Percentiles rank a stretch among this genome's conserved stretches.
phyloP scores from a whole-genome alignment of 2,888 invertebrate genomes.

The Cantharis rustica region DNA sequence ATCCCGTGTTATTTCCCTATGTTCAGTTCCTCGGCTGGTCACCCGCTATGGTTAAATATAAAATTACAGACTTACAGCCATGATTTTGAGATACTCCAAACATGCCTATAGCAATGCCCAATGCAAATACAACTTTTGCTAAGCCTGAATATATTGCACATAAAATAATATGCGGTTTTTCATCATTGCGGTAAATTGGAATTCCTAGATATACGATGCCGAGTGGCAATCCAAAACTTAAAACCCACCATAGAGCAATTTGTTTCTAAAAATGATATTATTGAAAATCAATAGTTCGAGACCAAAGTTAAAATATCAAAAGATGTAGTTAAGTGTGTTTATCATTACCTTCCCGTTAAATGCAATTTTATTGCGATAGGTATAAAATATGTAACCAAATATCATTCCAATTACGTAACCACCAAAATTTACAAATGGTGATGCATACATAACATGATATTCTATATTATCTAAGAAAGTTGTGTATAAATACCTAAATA shows the following conservation, averaged over 20 bases:
- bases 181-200: conserved; percentile 47
- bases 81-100: conserved; percentile 46
- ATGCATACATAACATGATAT: conserved; percentile 36
- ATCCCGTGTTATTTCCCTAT: too few species aligned
- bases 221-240: conserved; percentile 6
- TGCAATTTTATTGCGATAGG: conserved; percentile 30
- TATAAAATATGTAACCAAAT: conserved; percentile 39
- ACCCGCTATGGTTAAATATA: too few species aligned
- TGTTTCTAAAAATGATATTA: background rate
- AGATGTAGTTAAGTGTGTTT: background rate
- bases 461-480: conserved; percentile 33
- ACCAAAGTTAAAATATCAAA: background rate
- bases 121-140: conserved; percentile 52
- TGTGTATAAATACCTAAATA: conserved; percentile 33
- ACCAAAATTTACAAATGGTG: conserved; percentile 36
- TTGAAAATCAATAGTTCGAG: background rate
- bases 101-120: conserved; percentile 46
- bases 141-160: conserved; percentile 54
- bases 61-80: conserved; percentile 46
- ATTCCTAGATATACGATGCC: conserved; percentile 26
- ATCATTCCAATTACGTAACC: conserved; percentile 41
- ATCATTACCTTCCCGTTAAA: conserved; percentile 34
- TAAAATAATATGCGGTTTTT: conserved; percentile 48
- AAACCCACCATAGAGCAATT: conserved; percentile 13
- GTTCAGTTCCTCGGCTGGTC: too few species aligned